Percentiles rank a stretch among this genome's conserved stretches.
These are phyloP conservation scores for Drosophila persimilis DNA, from an alignment of 1,140 invertebrate genomes.

Conservation along the genomic window DNA sequence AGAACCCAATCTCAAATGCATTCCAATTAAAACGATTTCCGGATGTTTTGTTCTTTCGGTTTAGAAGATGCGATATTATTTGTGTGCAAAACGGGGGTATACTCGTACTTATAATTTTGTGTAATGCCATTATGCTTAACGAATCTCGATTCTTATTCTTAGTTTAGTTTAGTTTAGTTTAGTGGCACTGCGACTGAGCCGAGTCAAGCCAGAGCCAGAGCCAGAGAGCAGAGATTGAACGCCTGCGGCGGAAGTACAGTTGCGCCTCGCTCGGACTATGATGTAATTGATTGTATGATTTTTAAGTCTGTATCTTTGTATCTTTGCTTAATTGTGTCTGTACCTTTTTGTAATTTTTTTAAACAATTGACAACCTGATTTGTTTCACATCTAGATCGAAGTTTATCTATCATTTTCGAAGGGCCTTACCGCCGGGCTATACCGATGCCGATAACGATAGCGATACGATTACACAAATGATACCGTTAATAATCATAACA, in stretches of 20 bases:
- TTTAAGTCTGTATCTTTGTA: conserved; percentile 37
- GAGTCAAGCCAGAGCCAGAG: too few relatives aligned
- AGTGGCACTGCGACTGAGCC: too few relatives aligned
- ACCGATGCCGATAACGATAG: conserved; percentile 26
- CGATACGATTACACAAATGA: conserved; percentile 39
- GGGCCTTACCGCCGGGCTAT: conserved; percentile 6
- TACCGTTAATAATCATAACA: conserved; percentile 41
- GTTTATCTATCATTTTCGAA: conserved; percentile 30
- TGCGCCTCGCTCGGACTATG: conserved; percentile 16
- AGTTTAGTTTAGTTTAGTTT: conserved; percentile 32
- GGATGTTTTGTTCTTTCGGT: conserved; percentile 30
- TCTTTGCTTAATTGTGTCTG: conserved; percentile 53
- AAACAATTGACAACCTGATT: conserved; percentile 7
- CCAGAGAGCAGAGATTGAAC: conserved; percentile 5
- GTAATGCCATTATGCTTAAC: conserved; percentile 41
- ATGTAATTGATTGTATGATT: conserved; percentile 40
- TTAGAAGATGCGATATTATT: conserved; percentile 70
- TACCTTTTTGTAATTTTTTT: conserved; percentile 51
- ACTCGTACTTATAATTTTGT: conserved; percentile 60
- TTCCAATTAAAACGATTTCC: conserved; percentile 27
- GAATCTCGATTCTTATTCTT: conserved; percentile 56
- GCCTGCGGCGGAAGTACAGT: conserved; percentile 31
- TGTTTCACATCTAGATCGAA: conserved; percentile 29
- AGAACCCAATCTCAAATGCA: conserved; percentile 1
- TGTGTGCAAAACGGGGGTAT: conserved; percentile 60